phyloP scores from a whole-genome alignment of 1,140 invertebrate genomes.

The Heliconius himera region DNA sequence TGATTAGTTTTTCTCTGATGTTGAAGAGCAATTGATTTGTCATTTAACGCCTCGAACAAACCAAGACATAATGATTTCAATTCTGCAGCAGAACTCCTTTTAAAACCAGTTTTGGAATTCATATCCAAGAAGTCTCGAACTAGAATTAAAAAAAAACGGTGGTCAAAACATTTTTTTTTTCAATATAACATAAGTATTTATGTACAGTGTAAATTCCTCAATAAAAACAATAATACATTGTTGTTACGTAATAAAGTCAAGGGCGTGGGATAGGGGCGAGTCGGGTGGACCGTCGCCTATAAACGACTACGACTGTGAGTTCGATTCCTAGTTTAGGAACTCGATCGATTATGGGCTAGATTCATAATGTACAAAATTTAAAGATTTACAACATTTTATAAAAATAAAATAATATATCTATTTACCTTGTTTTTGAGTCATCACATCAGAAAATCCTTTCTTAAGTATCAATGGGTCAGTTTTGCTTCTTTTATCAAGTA shows the following conservation, averaged over 20 bases:
- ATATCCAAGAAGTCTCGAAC: conserved; percentile 86
- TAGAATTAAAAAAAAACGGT: conserved; percentile 58
- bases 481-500: conserved; percentile 68
- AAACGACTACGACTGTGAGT: too few species aligned
- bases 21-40: conserved; percentile 90
- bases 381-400: too few species aligned
- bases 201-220: too few species aligned
- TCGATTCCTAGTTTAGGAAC: too few species aligned
- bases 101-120: conserved; percentile 83
- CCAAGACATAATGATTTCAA: conserved; percentile 89
- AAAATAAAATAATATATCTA: too few species aligned
- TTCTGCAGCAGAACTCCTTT: conserved; percentile 88
- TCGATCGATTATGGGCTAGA: too few species aligned
- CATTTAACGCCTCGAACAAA: conserved; percentile 90
- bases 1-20: conserved; percentile 92
- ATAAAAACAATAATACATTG: too few species aligned
- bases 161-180: background rate
- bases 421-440: conserved; percentile 75
- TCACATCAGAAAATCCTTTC: conserved; percentile 67
- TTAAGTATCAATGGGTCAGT: conserved; percentile 61
- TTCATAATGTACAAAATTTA: background rate
- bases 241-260: too few species aligned
- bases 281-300: too few species aligned
- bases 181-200: too few species aligned
- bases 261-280: too few species aligned